A percentile compares a stretch with the other conserved stretches of the same genome.
Conservation (phyloP, 2,888 invertebrate species). For the Dendrolimus pini region DNA sequence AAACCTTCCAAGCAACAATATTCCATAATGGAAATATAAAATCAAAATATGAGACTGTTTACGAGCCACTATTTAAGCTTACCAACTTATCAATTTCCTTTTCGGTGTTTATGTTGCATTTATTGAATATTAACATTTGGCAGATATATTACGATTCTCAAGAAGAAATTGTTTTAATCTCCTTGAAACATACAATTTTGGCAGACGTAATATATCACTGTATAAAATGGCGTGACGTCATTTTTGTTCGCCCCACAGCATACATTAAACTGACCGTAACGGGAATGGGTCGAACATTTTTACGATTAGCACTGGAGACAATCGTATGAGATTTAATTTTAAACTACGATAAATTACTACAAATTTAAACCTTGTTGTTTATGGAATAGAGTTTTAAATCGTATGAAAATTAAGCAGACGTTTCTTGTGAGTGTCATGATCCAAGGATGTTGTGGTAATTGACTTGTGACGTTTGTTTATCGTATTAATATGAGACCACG, state of each 20-base stretch:
- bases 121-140: no score
- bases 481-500: not conserved
- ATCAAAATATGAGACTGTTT: no score
- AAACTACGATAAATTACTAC: conserved; percentile 14
- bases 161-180: no score
- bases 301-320: conserved; percentile 50
- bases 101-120: no score
- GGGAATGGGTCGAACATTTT: conserved; percentile 45
- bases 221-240: no score
- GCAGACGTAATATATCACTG: no score
- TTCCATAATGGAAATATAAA: no score
- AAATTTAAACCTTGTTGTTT: conserved; percentile 15
- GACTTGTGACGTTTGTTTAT: not conserved
- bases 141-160: no score
- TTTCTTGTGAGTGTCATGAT: not conserved
- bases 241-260: conserved; percentile 1
- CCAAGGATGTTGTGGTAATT: not conserved
- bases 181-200: no score
- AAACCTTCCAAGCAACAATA: no score
- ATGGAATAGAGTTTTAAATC: conserved; percentile 14
- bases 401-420: not conserved
- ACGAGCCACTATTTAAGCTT: no score
- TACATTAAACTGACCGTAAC: conserved; percentile 24
- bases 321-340: conserved; percentile 49
- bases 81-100: no score